Conservation (phyloP, 2,888 invertebrate species). For the Eupithecia subfuscata region DNA sequence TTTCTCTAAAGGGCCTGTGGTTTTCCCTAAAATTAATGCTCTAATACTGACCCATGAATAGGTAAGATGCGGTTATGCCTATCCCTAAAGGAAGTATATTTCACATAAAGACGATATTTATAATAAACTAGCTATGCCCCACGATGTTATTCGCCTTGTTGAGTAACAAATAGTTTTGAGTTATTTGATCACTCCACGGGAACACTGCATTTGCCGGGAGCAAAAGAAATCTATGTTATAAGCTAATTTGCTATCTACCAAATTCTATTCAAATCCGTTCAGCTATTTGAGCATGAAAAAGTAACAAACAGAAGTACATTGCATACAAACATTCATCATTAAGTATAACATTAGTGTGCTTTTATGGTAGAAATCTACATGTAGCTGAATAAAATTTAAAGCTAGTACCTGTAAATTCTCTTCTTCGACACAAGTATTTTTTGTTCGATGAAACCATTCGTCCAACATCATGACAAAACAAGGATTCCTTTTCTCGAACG, state of each 20-base stretch:
- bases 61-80: background rate
- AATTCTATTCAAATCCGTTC: background rate
- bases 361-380: background rate
- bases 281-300: background rate
- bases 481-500: conserved; percentile 58
- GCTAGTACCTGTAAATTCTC: conserved; percentile 72
- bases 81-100: background rate
- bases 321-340: background rate
- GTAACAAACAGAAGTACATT: background rate
- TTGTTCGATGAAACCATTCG: conserved; percentile 78
- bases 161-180: background rate
- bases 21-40: background rate
- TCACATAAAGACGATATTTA: background rate
- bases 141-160: too few relatives aligned
- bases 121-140: background rate
- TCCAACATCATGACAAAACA: conserved; percentile 78
- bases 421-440: conserved; percentile 65
- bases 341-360: background rate
- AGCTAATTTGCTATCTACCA: background rate
- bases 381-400: background rate
- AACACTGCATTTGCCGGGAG: background rate
- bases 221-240: background rate
- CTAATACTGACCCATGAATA: background rate
- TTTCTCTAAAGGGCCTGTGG: background rate
- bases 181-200: background rate